Percentiles rank a stretch among this genome's conserved stretches.
phyloP scores from a whole-genome alignment of 2,113 vertebrate species.

The Colius striatus region DNA sequence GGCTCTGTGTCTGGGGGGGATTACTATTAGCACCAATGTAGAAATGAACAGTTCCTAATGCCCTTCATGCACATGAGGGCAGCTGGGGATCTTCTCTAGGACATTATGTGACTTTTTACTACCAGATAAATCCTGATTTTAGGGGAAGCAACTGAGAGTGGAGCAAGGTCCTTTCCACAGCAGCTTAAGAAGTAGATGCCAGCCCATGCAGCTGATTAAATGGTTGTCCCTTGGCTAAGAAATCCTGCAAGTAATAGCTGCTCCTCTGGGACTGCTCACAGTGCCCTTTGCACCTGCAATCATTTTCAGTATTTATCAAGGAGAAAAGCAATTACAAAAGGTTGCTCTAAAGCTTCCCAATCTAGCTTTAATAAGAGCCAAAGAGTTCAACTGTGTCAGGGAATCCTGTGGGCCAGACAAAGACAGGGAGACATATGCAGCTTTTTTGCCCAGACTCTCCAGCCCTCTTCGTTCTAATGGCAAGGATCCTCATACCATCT shows the following conservation, averaged over 20 bases:
- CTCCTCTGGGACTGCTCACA: accelerated
- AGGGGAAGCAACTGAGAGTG: not conserved
- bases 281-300: not conserved
- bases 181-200: not conserved
- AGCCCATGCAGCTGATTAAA: not conserved
- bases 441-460: not conserved
- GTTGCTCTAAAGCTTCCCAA: not conserved
- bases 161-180: not conserved
- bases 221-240: not conserved
- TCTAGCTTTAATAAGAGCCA: not conserved
- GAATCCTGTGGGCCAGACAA: not conserved
- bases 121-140: not conserved
- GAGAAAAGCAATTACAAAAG: slow-evolving; percentile 2
- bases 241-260: not conserved
- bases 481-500: not conserved
- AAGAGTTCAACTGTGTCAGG: not conserved
- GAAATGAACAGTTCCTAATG: not conserved
- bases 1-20: not conserved
- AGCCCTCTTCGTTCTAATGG: not conserved
- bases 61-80: not conserved
- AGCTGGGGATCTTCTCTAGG: not conserved
- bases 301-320: not conserved
- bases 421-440: not conserved
- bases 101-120: not conserved
- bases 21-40: accelerated